Conservation (phyloP, 2,888 invertebrate species). For the Rhopalosiphum nymphaeae region DNA sequence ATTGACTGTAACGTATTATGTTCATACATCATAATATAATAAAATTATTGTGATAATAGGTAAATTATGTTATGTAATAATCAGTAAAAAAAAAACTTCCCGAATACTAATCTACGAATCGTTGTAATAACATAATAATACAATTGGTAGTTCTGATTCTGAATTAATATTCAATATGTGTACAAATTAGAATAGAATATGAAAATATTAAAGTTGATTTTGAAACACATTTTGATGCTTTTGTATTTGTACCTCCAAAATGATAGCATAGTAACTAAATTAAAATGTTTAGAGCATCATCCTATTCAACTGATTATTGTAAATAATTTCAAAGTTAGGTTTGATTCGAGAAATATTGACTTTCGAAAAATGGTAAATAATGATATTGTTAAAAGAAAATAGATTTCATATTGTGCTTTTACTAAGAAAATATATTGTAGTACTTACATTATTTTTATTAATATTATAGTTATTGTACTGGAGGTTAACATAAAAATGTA, state of each 20-base stretch:
- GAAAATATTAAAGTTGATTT: background rate
- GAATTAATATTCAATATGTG: no score
- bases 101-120: no score
- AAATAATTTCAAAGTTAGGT: background rate
- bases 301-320: background rate
- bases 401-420: conserved; percentile 19
- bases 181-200: background rate
- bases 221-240: conserved; percentile 20
- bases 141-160: no score
- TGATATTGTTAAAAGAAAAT: conserved; percentile 23
- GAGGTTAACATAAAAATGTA: no score
- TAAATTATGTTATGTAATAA: no score
- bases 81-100: no score
- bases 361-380: background rate
- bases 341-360: background rate
- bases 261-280: conserved; percentile 19
- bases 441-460: background rate
- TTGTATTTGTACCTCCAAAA: conserved; percentile 20
- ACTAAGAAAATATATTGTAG: conserved; percentile 26
- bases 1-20: no score
- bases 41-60: no score
- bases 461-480: no score
- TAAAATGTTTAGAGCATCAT: conserved; percentile 10
- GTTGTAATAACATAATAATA: no score
- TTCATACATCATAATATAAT: no score